Base-by-base conservation (phyloP, 2,113 vertebrate genomes). In the Mobula birostris region DNA sequence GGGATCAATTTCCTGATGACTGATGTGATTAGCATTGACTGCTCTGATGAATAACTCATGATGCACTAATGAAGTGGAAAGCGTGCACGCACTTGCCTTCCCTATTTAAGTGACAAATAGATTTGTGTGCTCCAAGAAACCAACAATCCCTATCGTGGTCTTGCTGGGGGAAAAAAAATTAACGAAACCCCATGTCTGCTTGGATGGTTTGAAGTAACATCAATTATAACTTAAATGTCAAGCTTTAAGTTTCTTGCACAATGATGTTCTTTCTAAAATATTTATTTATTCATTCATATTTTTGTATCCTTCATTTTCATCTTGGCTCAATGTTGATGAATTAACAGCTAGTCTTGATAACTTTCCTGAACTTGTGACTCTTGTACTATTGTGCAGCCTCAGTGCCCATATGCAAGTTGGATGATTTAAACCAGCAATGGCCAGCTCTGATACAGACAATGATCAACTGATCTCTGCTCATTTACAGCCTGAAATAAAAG, bases 41-140 rank as follows among this genome's bases (percentile, higher is more conserved):
- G 95, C 95, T 97, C 95, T 96, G 96, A 97, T 97, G 96, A 97
- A 97, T 96, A 96, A 96, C 96, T 95, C 96, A 96, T 98, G 96
- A 97, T 98, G 97, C 96, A 97, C 98, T 98, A 97, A 98, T 97
- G 96, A 97, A 96, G 95, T 95, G 95, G 96, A 97, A 97, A 96
- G 96, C 96, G 95, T 95, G 95, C 94, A 96, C 96, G 96, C 96
- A 74, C 96, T 96, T 96, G 96, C 58, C 61, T 93, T 27, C 90
- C 70, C 48, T 36, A 93, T 40, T 74, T 74, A 72, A 70, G 27
- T 74, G 7, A 48, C 68, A 93, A 93, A 4, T 48, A 72, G 4
- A 68, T 72, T 17, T 68, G 3, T 19, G 3, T 93, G 85, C 61
- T 66, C 63, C 85, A 88, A 88, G 15, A 66, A 66, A 1, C 58